phyloP scores from a whole-genome alignment of 2,797 vertebrate species.

The Ctenopoma kingsleyae region DNA sequence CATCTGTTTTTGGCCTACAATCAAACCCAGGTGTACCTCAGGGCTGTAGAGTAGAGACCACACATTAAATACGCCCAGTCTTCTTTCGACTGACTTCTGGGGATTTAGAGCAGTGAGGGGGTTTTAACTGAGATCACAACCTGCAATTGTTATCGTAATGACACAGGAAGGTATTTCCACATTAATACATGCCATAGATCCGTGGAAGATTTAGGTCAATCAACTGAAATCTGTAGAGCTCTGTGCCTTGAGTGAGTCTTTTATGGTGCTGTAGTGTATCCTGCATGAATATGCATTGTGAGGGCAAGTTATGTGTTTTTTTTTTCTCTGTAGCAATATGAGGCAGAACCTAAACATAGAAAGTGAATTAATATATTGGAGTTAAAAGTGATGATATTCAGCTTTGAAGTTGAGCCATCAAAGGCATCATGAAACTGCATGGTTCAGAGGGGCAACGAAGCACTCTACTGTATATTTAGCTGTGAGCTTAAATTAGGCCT shows the following conservation, averaged over 20 bases:
- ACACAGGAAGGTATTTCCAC: conserved; percentile 56
- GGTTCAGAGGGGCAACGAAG: conserved; percentile 68
- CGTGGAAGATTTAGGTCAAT: conserved; percentile 60
- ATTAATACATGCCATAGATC: conserved; percentile 51
- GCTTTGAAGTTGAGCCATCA: conserved; percentile 81
- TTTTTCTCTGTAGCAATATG: conserved; percentile 39
- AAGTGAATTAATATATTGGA: conserved; percentile 69
- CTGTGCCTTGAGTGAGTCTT: conserved; percentile 6
- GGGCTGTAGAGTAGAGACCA: conserved; percentile 62
- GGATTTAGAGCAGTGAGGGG: conserved; percentile 42
- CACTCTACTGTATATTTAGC: conserved; percentile 74
- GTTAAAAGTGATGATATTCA: conserved; percentile 70
- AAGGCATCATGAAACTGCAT: conserved; percentile 57
- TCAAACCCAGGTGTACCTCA: conserved; percentile 65
- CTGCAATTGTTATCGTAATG: conserved; percentile 65
- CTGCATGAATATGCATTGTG: conserved; percentile 63
- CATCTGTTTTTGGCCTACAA: conserved; percentile 75
- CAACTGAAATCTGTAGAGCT: conserved; percentile 32
- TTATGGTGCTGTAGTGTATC: conserved; percentile 22
- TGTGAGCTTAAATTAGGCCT: conserved; percentile 72
- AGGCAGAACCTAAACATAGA: conserved; percentile 75
- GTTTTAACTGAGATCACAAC: conserved; percentile 59
- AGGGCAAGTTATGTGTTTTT: conserved; percentile 29
- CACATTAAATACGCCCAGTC: conserved; percentile 56
- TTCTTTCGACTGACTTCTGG: conserved; percentile 42